Evolutionary conservation across 2,113 vertebrate species (phyloP).

Genomic region (Neodontobutis hainanensis): DNA sequence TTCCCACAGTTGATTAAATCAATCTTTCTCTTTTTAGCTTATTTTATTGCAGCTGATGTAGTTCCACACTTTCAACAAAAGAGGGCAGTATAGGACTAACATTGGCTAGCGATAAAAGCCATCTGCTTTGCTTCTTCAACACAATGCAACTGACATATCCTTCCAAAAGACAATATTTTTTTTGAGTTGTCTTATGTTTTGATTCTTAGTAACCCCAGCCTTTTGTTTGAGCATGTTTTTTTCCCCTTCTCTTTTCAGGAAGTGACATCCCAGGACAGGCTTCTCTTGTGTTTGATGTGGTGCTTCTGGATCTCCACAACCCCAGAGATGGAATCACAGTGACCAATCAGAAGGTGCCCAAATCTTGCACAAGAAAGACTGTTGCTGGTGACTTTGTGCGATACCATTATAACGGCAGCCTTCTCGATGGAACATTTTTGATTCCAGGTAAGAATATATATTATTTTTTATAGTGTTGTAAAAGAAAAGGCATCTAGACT

Average conservation of each 20-base stretch:
- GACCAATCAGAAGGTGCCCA: constrained; percentile 82
- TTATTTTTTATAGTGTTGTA: no score
- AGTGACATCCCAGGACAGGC: constrained; percentile 96
- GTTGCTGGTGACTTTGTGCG: constrained; percentile 89
- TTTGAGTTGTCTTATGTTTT: no score
- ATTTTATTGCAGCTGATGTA: background rate
- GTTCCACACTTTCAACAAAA: constrained; percentile 1
- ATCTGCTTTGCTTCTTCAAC: background rate
- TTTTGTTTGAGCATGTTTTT: background rate
- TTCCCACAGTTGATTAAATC: background rate
- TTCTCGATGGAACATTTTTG: constrained; percentile 94
- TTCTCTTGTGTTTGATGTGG: constrained; percentile 94
- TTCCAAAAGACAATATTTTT: no score
- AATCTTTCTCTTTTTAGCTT: background rate
- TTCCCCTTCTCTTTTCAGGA: constrained; percentile 71
- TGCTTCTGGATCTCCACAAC: constrained; percentile 93
- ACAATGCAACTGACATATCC: background rate
- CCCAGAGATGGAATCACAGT: constrained; percentile 89
- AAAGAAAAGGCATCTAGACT: no score
- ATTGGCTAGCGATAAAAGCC: background rate
- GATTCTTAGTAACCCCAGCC: no score
- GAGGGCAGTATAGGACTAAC: constrained; percentile 16
- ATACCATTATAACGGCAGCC: constrained; percentile 95
- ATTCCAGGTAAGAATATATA: constrained; percentile 86
- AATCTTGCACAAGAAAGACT: constrained; percentile 83